Evolutionary conservation across 2,113 vertebrate species (phyloP), one percentile per base, ranked within the genome.

Genomic region (Irena cyanogastra): DNA sequence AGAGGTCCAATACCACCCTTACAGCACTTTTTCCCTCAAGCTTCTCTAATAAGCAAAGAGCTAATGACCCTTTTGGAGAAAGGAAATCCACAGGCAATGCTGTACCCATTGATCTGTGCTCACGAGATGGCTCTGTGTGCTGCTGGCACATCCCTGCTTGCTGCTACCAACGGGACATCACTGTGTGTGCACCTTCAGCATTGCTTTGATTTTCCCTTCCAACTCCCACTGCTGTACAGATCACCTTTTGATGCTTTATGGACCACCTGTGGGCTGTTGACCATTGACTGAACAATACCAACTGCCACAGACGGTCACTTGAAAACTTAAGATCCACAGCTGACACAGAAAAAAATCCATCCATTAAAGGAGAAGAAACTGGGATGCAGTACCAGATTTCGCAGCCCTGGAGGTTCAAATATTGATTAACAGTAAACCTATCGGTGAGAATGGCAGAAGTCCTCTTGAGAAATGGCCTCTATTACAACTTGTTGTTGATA

Each of bases 401-500:
- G 0, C 57, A 94, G 53, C 87, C 70, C 65, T 72, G 37, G 83
- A 87, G 77, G 69, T 76, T 95, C 60, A 79, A 76, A 82, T 93
- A 95, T 93, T 68, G 94, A 96, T 89, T 94, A 95, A 84, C 61
- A 93, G 44, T 87, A 93, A 94, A 78, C 42, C 56, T 87, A 87
- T 52, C 0, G 2, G 77, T 78, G 74, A 70, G 37, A 89, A 91
- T 35, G 74, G 83, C 78, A 89, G 44, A 89, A 95, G 52, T 57
- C 35, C 72, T 66, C 61, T 33, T 65, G 81, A 94, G 77, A 95
- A 97, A 91, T 0, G 0, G n/a, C 61, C 53, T 64, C 72, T 79
- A 45, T 79, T 82, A 92, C 44, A 82, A 39, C 44, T 50, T 77
- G 10, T 71, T 87, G 31, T 63, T 89, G 83, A 84, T 60, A 75